Evolutionary conservation across 2,888 invertebrate genomes (phyloP), one percentile per base, ranked within the genome.

Genomic region (Mesorhabditis spiculigera): DNA sequence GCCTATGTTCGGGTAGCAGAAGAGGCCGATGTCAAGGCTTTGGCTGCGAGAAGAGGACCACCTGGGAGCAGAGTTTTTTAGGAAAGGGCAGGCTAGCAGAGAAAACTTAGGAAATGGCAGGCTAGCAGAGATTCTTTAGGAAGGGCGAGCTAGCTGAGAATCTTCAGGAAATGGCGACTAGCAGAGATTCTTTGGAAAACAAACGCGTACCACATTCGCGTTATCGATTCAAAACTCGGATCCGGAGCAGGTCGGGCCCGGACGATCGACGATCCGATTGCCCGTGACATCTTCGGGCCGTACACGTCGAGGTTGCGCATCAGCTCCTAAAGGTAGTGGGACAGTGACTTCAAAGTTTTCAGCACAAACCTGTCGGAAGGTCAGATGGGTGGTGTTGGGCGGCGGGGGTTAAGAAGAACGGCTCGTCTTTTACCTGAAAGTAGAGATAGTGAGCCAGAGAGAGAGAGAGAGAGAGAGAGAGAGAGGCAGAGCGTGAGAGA

Each of bases 41-140:
- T 5, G 81, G 79, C 69, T 82, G 81, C 16, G 78, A 76, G 73
- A 82, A 82, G n/a, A 82, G 69, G 8, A 82, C 73, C 4, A 81
- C 79, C 80, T 81, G 65, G 58, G 71, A 64, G 28, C 28, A n/a
- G n/a, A n/a, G n/a, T n/a, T n/a, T n/a, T n/a, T n/a, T n/a, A n/a
- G n/a, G n/a, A n/a, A n/a, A n/a, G n/a, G n/a, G n/a, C n/a, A n/a
- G n/a, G n/a, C n/a, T n/a, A n/a, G n/a, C n/a, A n/a, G n/a, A n/a
- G n/a, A n/a, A n/a, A n/a, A n/a, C n/a, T n/a, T n/a, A n/a, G n/a
- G n/a, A n/a, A n/a, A n/a, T n/a, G n/a, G n/a, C n/a, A n/a, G n/a
- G n/a, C n/a, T n/a, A n/a, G n/a, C n/a, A 28, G 28, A 28, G 28
- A 28, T 28, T 28, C 3, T 28, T 28, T 28, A 28, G 28, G 28